phyloP scores from a whole-genome alignment of 2,113 vertebrate species.

The Tamias sibiricus region DNA sequence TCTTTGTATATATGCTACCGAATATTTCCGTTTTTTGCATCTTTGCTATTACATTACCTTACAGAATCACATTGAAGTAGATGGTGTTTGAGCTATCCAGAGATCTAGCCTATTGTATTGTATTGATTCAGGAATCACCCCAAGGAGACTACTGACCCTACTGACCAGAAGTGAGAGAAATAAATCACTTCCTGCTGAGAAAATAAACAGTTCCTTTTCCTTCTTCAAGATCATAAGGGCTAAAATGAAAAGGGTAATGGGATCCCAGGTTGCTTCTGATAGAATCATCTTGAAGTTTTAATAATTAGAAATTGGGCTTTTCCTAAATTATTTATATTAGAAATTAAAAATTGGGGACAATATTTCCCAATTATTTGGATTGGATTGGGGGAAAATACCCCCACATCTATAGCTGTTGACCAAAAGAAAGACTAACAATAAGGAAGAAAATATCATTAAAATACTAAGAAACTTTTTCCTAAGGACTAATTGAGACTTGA shows the following conservation, averaged over 20 bases:
- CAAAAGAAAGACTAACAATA: neutral
- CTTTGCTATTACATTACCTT: conserved; percentile 2
- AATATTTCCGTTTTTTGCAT: neutral
- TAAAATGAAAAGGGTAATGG: neutral
- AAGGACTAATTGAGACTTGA: neutral
- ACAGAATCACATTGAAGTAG: neutral
- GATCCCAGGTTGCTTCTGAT: neutral
- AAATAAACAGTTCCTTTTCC: conserved; percentile 12
- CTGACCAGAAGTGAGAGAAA: neutral
- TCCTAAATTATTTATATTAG: neutral
- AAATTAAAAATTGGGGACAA: neutral
- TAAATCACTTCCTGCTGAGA: neutral
- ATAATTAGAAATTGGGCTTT: neutral
- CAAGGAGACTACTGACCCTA: neutral
- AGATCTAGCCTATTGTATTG: neutral
- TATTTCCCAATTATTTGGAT: neutral
- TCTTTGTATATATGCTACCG: neutral
- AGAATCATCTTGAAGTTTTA: neutral
- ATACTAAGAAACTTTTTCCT: neutral
- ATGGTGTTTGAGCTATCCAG: neutral
- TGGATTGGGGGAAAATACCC: neutral
- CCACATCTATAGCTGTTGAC: neutral
- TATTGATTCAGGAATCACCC: neutral
- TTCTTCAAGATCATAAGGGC: neutral
- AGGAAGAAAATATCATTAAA: neutral